Base-by-base conservation (phyloP, 2,113 vertebrate species). In the Pontoporia blainvillei region DNA sequence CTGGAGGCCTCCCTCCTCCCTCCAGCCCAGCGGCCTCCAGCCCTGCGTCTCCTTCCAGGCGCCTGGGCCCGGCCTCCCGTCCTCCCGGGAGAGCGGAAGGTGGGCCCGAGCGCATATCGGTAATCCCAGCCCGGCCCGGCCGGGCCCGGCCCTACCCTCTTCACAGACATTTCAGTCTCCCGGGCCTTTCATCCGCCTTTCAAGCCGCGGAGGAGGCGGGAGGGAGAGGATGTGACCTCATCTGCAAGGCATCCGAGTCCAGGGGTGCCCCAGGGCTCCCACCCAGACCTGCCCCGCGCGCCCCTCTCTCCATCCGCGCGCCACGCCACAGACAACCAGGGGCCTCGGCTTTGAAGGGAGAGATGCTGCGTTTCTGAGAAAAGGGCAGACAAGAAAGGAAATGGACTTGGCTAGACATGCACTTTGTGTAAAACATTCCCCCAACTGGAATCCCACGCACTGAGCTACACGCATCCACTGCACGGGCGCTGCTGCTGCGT, bases 211-310 rank as follows among this genome's bases (percentile, higher is more conserved):
- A 98, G 98, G 98, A 99, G 98, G 99, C 98, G 98, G 98, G 98
- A 90, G 98, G 98, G 98, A 99, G 96, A 99, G 99, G 99, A 99
- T 99, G 98, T 99, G 99, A 99, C 99, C 98, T 99, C 99, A 99
- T 98, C 98, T 75, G 95, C 91, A 98, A 99, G 98, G 99, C 99
- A 99, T 99, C 98, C 98, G 98, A 99, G 99, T 99, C 99, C 99
- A 99, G 98, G 99, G 98, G 99, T 99, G 99, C 98, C 99, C 99
- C 98, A 97, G 98, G 98, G 98, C 98, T 98, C 99, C 99, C 99
- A 99, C 99, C 98, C 98, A 99, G 99, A 98, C 99, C 23, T 13
- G 44, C 49, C 10, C 12, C 61, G 17, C 0, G 11, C 66, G 29
- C 31, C 97, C 96, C 96, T 97, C 96, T 98, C 94, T 97, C 96